Base-by-base conservation (phyloP, 2,113 vertebrate species). In the Tachysurus vachellii region DNA sequence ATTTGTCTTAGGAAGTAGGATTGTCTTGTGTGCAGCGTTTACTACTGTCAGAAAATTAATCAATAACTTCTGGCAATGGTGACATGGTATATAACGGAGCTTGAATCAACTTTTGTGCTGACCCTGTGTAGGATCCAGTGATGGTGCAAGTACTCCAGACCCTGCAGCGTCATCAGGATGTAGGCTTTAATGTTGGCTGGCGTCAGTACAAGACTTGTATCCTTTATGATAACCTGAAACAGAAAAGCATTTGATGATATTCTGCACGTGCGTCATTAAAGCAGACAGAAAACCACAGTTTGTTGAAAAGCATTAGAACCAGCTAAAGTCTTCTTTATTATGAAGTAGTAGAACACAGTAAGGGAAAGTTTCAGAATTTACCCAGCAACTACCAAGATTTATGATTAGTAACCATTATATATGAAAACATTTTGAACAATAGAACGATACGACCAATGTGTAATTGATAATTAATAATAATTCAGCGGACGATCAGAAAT, bases 51-150 rank as follows among this genome's bases (percentile, higher is more conserved):
- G 64, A 68, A 31, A 28, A 68, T 4, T 4, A 68, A 31, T 68
- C 64, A 28, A 5, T 11, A 31, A n/a, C 4, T 31, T 31, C 64
- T 71, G 68, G 17, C 42, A 23, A 47, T 9, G 47, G 42, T 47
- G 19, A 11, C 53, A 28, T 77, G 75, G 23, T 23, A 12, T 50
- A 50, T 12, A 50, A 13, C 4, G 0, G 23, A n/a, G 28, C 21
- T 80, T 47, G 14, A 56, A 57, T 80, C 13, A 84, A 71, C 1
- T 14, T 17, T 4, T 13, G 21, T 68, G 11, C 95, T 96, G 95
- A 99, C 98, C 95, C 98, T 97, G 90, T 99, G 98, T 0, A 99
- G 90, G 89, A 99, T 97, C 98, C 98, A 99, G 85, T 99, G 96
- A 21, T 96, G 95, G 92, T 99, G 98, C 89, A 99, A 95, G 92